Conservation (phyloP, 1,140 invertebrate species). For the Aricia agestis region DNA sequence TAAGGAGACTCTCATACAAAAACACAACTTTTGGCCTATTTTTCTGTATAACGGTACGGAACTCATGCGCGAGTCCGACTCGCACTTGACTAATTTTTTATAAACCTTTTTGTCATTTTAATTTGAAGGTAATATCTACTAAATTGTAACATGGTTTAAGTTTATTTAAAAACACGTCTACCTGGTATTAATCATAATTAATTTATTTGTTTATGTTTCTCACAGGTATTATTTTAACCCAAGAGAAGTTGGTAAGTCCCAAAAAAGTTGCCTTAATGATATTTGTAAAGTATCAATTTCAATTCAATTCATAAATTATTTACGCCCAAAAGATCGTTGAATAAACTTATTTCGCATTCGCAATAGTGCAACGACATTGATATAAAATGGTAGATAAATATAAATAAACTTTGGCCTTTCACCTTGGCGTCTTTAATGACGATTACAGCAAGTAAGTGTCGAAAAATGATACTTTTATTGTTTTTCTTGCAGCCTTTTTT, state of each 20-base stretch:
- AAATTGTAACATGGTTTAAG: no score
- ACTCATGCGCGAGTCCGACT: no score
- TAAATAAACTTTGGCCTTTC: background rate
- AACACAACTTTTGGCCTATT: no score
- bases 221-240: background rate
- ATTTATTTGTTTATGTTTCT: background rate
- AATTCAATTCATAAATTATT: background rate
- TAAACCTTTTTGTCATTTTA: no score
- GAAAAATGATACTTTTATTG: background rate
- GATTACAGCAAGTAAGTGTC: background rate
- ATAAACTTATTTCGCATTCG: slow-evolving; percentile 6
- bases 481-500: no score
- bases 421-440: background rate
- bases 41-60: no score
- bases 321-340: background rate
- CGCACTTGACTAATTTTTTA: no score
- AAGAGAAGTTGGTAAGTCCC: background rate
- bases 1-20: no score
- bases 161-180: no score
- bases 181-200: no score
- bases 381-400: background rate
- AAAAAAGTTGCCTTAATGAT: background rate
- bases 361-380: background rate
- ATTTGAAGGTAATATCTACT: no score
- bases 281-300: background rate